Conservation (phyloP, 1,140 invertebrate species). For the Trichonephila clavata region DNA sequence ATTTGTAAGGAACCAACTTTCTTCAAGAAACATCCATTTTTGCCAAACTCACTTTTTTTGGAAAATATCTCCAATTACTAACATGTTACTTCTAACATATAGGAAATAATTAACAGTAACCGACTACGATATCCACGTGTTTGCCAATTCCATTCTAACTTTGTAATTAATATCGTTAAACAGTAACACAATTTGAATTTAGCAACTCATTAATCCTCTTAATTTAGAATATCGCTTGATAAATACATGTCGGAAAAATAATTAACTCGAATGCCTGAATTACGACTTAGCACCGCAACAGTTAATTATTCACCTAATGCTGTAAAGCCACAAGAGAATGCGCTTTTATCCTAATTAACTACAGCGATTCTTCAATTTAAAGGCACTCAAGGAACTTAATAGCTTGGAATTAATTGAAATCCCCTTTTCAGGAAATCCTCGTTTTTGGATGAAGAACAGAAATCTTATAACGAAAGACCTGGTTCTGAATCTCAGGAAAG, state of each 20-base stretch:
- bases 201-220: no score
- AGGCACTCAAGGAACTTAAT: neutral
- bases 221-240: neutral
- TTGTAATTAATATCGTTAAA: no score
- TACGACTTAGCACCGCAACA: neutral
- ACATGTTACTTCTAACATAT: no score
- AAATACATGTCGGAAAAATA: neutral
- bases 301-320: neutral
- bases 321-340: no score
- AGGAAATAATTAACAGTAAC: no score
- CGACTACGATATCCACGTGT: no score
- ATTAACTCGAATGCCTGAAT: neutral
- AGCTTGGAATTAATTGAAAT: neutral
- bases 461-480: slow-evolving; percentile 19
- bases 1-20: no score
- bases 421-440: neutral
- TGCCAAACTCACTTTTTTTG: no score
- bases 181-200: no score
- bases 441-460: neutral
- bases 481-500: slow-evolving; percentile 25
- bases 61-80: no score
- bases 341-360: slow-evolving; percentile 1
- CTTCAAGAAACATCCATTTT: no score
- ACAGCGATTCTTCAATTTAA: neutral
- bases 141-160: no score